Evolutionary conservation across 2,113 vertebrate genomes (phyloP), one percentile per base, ranked within the genome.

Genomic region (Polypterus senegalus): DNA sequence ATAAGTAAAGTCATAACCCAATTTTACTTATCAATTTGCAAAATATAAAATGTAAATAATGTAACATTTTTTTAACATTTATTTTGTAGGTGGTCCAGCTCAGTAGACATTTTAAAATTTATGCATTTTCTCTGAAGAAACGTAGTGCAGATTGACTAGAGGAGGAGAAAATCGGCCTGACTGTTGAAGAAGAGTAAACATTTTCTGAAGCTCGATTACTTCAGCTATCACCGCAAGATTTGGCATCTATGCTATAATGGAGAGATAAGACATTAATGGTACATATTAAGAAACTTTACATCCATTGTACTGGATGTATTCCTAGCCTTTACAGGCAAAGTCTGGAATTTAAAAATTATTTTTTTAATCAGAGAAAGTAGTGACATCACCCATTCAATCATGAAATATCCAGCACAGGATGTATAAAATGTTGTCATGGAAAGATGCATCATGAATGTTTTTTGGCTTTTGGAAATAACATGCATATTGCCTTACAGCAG

Each of bases 101-200:
- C 73, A 96, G 95, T 74, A 57, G 61, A 63, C 95, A 98, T 78
- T 98, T 98, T 79, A 88, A 86, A 64, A 97, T 98, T 71, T 81
- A 75, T 1, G 87, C 93, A 54, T 98, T 98, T 77, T 98, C 95
- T 0, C 78, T 98, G 47, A 89, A 84, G 79, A 97, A 95, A 73
- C 86, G 89, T 64, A 89, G 73, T 57, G 84, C 76, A 1, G 93
- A 98, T 77, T 98, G 95, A 98, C 95, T 90, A 77, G 92, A 89
- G 76, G 92, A 93, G 73, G 86, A 91, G 77, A 85, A 75, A 69
- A 81, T 91, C 69, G 73, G 88, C 82, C 78, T 94, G 81, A 83
- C 70, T 74, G 80, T 75, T 74, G 82, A 86, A 11, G 88, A 89
- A 80, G 88, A 93, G 77, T 97, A 95, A 84, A 77, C 69, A 49